A percentile compares a stretch with the other conserved stretches of the same genome.
Conservation (phyloP, 2,888 invertebrate genomes). For the Agrotis puta region DNA sequence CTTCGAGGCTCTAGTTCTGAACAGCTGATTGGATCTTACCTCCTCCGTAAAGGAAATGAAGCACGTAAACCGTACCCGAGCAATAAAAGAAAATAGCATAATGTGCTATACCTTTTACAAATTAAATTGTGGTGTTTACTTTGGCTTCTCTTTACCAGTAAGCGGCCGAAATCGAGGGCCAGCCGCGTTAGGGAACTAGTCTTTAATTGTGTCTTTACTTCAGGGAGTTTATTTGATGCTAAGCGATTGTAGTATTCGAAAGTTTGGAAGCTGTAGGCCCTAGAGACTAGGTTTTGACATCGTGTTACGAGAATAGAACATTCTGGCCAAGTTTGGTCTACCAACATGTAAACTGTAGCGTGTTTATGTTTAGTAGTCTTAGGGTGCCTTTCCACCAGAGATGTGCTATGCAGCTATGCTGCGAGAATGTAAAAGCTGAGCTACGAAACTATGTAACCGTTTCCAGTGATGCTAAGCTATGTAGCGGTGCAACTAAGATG, state of each 20-base stretch:
- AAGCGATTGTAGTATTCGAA: slow-evolving; percentile 22
- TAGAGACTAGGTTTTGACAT: slow-evolving; percentile 1
- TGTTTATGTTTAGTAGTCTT: too few species aligned
- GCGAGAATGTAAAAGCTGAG: too few species aligned
- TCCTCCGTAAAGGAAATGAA: slow-evolving; percentile 58
- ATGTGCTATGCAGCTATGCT: too few species aligned
- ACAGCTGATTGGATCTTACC: slow-evolving; percentile 56
- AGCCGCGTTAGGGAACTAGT: background rate
- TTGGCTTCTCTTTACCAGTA: slow-evolving; percentile 17
- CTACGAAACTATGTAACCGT: too few species aligned
- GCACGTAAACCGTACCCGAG: slow-evolving; percentile 54
- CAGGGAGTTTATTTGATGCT: slow-evolving; percentile 16
- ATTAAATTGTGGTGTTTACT: slow-evolving; percentile 53
- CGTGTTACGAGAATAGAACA: slow-evolving; percentile 1
- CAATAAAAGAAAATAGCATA: slow-evolving; percentile 56
- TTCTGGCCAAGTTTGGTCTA: background rate
- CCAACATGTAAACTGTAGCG: background rate
- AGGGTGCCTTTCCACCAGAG: too few species aligned
- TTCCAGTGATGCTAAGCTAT: too few species aligned
- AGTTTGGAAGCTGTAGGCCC: background rate
- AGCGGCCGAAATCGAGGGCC: slow-evolving; percentile 1
- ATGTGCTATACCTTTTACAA: slow-evolving; percentile 53
- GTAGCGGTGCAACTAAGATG: too few species aligned
- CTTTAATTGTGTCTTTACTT: slow-evolving; percentile 7
- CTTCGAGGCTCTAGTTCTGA: slow-evolving; percentile 30